Evolutionary conservation across 2,888 invertebrate species (phyloP).

Genomic region (Netelia inedita): DNA sequence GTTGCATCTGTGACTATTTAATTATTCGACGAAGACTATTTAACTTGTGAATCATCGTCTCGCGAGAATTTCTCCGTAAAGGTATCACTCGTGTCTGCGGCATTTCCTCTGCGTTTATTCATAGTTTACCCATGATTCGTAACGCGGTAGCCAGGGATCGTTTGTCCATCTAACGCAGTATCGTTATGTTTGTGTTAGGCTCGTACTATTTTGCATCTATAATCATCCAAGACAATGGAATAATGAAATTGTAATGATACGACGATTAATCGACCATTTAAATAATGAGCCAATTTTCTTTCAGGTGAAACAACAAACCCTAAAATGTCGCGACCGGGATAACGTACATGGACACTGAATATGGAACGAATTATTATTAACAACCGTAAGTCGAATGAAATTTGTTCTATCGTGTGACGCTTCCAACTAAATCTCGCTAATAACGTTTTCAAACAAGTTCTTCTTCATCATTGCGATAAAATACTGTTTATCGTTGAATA

Average conservation of each 20-base stretch:
- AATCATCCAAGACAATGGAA: slow-evolving; percentile 37
- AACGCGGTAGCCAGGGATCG: neutral
- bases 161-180: neutral
- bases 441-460: neutral
- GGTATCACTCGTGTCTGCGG: slow-evolving; percentile 52
- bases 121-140: slow-evolving; percentile 33
- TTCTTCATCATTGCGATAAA: neutral
- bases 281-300: slow-evolving; percentile 53
- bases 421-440: neutral
- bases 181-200: neutral
- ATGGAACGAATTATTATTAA: slow-evolving; percentile 71
- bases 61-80: slow-evolving; percentile 46
- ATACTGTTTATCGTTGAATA: neutral
- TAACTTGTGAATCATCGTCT: slow-evolving; percentile 60
- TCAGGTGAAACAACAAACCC: slow-evolving; percentile 57
- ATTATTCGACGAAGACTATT: slow-evolving; percentile 43
- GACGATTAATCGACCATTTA: slow-evolving; percentile 1
- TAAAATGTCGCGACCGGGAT: slow-evolving; percentile 65
- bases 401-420: slow-evolving; percentile 1
- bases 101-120: slow-evolving; percentile 64
- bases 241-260: slow-evolving; percentile 17
- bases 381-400: slow-evolving; percentile 64
- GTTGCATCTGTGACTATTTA: slow-evolving; percentile 51
- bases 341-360: slow-evolving; percentile 60
- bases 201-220: slow-evolving; percentile 31